Percentiles rank a stretch among this genome's conserved stretches.
Conservation (phyloP, 2,113 vertebrate species). For the Psettodes erumei region DNA sequence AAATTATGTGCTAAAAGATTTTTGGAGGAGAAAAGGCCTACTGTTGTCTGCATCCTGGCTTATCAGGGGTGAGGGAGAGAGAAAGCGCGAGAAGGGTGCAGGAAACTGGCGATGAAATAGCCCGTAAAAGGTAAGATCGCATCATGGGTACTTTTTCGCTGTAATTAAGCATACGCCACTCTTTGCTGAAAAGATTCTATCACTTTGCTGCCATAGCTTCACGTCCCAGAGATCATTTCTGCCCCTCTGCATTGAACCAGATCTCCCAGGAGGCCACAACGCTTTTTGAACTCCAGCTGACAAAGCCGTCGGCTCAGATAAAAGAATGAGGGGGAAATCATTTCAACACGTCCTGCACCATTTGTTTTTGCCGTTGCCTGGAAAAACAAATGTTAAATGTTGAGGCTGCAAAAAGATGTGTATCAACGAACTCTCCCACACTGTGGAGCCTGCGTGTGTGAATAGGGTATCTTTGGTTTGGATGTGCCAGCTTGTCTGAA, state of each 20-base stretch:
- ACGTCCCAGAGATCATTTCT: constrained; percentile 68
- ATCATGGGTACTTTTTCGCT: constrained; percentile 81
- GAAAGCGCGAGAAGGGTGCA: constrained; percentile 27
- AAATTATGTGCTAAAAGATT: constrained; percentile 30
- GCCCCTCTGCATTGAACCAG: constrained; percentile 61
- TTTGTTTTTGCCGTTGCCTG: constrained; percentile 74
- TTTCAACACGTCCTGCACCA: constrained; percentile 76
- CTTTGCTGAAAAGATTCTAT: constrained; percentile 79
- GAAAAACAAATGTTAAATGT: constrained; percentile 81
- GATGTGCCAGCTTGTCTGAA: constrained; percentile 12
- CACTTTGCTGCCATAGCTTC: constrained; percentile 62
- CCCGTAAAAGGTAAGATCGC: constrained; percentile 75
- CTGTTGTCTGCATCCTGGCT: constrained; percentile 28
- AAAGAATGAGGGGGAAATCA: constrained; percentile 70
- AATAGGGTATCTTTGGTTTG: constrained; percentile 44
- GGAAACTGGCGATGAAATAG: constrained; percentile 77
- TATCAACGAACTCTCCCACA: constrained; percentile 84
- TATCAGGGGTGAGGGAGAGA: constrained; percentile 39
- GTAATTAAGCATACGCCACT: constrained; percentile 77
- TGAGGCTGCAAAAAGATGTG: constrained; percentile 70
- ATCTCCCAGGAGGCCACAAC: constrained; percentile 71
- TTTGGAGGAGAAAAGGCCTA: background rate
- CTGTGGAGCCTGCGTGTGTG: constrained; percentile 43
- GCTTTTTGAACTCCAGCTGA: constrained; percentile 80
- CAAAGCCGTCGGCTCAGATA: constrained; percentile 74